phyloP scores from a whole-genome alignment of 2,888 invertebrate genomes.

The Apodemia mormo region DNA sequence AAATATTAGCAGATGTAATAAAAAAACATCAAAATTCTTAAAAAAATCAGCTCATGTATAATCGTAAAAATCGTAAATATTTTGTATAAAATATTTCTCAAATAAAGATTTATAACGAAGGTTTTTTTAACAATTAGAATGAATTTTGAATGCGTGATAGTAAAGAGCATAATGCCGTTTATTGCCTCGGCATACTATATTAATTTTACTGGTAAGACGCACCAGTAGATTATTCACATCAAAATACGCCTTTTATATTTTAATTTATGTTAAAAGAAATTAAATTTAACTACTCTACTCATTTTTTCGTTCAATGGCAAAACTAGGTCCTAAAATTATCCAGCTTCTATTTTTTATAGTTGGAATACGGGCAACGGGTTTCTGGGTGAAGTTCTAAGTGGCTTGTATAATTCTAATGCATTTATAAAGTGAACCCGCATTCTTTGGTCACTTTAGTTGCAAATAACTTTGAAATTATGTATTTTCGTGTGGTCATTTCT shows the following conservation, averaged over 20 bases:
- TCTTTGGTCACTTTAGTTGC: constrained; percentile 37
- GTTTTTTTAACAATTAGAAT: too few relatives aligned
- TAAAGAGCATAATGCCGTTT: too few relatives aligned
- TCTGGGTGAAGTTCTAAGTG: constrained; percentile 75
- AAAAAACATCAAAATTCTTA: too few relatives aligned
- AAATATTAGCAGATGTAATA: too few relatives aligned
- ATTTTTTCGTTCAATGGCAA: constrained; percentile 41
- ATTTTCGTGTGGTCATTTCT: not conserved
- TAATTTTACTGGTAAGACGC: too few relatives aligned
- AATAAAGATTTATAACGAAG: too few relatives aligned
- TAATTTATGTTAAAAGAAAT: not conserved
- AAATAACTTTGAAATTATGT: constrained; percentile 27
- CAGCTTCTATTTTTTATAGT: constrained; percentile 74
- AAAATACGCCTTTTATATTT: not conserved
- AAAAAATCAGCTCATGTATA: too few relatives aligned
- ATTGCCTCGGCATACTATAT: too few relatives aligned
- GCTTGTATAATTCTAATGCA: constrained; percentile 71
- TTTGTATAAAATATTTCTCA: too few relatives aligned
- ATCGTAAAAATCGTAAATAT: too few relatives aligned
- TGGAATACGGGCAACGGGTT: constrained; percentile 80
- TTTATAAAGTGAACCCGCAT: constrained; percentile 58
- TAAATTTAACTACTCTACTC: constrained; percentile 43
- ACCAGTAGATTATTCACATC: too few relatives aligned
- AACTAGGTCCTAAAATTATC: constrained; percentile 74
- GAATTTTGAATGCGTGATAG: too few relatives aligned